Conservation (phyloP, 2,113 vertebrate genomes). For the Oncorhynchus gorbuscha region DNA sequence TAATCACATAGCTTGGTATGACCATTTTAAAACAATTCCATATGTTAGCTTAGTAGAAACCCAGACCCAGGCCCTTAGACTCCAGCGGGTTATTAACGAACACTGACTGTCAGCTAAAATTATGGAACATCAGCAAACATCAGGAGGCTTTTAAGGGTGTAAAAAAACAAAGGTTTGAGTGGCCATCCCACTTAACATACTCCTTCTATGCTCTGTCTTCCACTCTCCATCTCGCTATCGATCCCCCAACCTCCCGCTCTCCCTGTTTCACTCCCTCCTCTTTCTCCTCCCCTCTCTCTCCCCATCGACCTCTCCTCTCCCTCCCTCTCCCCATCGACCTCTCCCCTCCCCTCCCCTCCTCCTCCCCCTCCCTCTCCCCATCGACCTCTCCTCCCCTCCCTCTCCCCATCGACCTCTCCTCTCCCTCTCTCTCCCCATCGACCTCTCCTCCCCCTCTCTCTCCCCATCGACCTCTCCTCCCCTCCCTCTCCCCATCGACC, state of each 20-base stretch:
- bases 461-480: neutral
- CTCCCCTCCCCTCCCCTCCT: too few relatives aligned
- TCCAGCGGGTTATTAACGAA: too few relatives aligned
- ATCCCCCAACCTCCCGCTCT: neutral
- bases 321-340: slow-evolving; percentile 26
- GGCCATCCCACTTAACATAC: too few relatives aligned
- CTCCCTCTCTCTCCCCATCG: slow-evolving; percentile 40
- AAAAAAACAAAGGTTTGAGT: neutral
- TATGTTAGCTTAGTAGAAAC: too few relatives aligned
- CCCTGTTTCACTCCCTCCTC: neutral
- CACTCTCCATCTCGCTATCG: neutral
- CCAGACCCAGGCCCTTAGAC: too few relatives aligned
- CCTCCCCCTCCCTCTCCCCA: slow-evolving; percentile 30
- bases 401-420: neutral
- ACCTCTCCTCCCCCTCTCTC: neutral
- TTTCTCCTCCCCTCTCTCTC: neutral
- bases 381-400: too few relatives aligned
- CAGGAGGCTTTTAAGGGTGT: too few relatives aligned
- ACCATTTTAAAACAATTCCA: too few relatives aligned
- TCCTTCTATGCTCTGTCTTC: neutral
- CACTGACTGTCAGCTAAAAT: too few relatives aligned
- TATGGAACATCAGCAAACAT: too few relatives aligned
- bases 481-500: slow-evolving; percentile 45
- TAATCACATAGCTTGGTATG: too few relatives aligned
- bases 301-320: neutral